phyloP scores from a whole-genome alignment of 2,888 invertebrate genomes.

The Epiperipatus broadwayi region DNA sequence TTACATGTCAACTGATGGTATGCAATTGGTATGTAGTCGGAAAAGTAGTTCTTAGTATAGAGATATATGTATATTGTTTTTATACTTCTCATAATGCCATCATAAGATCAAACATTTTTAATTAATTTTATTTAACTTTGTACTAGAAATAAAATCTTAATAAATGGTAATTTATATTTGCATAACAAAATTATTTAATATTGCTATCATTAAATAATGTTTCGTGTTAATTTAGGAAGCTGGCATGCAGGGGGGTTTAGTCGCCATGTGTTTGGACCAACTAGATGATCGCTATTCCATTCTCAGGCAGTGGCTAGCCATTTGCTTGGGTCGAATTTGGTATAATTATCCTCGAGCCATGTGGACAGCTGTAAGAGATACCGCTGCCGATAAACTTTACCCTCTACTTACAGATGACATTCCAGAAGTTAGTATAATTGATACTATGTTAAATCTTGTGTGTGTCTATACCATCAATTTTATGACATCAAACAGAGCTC shows the following conservation, averaged over 20 bases:
- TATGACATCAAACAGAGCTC: too few relatives aligned
- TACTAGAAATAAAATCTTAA: slow-evolving; percentile 3
- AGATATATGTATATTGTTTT: too few relatives aligned
- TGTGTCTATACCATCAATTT: too few relatives aligned
- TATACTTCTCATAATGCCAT: too few relatives aligned
- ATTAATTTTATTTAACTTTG: not conserved
- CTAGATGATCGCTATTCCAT: slow-evolving; percentile 46
- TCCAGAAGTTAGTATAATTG: slow-evolving; percentile 61
- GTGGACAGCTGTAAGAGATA: slow-evolving; percentile 87
- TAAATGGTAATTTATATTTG: slow-evolving; percentile 7
- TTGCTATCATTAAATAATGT: slow-evolving; percentile 9
- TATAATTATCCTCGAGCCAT: slow-evolving; percentile 64
- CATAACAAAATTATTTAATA: slow-evolving; percentile 7
- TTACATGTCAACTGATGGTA: too few relatives aligned
- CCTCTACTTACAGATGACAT: slow-evolving; percentile 54
- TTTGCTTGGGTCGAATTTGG: slow-evolving; percentile 79
- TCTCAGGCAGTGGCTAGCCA: slow-evolving; percentile 52
- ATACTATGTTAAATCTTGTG: too few relatives aligned
- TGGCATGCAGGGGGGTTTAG: slow-evolving; percentile 66
- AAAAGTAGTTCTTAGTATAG: too few relatives aligned
- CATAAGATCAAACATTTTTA: slow-evolving; percentile 16
- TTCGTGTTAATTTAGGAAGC: slow-evolving; percentile 40
- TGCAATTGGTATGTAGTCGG: too few relatives aligned
- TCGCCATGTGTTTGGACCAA: slow-evolving; percentile 79
- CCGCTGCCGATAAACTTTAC: slow-evolving; percentile 86